Evolutionary conservation across 1,140 invertebrate genomes (phyloP).

Genomic region (Bombus turneri): DNA sequence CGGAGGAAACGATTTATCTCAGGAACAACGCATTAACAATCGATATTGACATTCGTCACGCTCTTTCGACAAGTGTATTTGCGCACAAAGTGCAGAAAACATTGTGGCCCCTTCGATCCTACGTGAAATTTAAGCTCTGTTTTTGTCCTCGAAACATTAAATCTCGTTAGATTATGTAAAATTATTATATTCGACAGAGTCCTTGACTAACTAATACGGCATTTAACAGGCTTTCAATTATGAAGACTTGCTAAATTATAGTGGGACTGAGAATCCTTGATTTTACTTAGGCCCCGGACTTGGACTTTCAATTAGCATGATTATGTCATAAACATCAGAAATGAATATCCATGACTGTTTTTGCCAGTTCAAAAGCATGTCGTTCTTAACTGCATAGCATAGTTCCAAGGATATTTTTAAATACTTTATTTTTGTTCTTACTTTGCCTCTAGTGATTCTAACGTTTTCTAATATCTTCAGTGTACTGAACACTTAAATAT

Average conservation of each 20-base stretch:
- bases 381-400: not conserved
- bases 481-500: too few species aligned
- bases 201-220: not conserved
- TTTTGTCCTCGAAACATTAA: not conserved
- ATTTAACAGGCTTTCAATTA: not conserved
- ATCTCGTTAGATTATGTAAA: not conserved
- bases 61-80: not conserved
- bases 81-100: not conserved
- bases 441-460: too few species aligned
- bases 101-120: not conserved
- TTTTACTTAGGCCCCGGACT: not conserved
- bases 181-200: not conserved
- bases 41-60: conserved; percentile 36
- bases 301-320: not conserved
- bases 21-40: not conserved
- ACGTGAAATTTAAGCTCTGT: not conserved
- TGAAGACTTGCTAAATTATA: not conserved
- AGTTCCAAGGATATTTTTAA: not conserved
- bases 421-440: not conserved
- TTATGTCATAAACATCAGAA: not conserved
- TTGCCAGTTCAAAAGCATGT: not conserved
- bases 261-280: not conserved
- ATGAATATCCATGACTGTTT: not conserved
- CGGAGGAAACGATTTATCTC: conserved; percentile 15
- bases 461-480: not conserved